Evolutionary conservation across 2,888 invertebrate genomes (phyloP).

Genomic region (Fragum sueziense): DNA sequence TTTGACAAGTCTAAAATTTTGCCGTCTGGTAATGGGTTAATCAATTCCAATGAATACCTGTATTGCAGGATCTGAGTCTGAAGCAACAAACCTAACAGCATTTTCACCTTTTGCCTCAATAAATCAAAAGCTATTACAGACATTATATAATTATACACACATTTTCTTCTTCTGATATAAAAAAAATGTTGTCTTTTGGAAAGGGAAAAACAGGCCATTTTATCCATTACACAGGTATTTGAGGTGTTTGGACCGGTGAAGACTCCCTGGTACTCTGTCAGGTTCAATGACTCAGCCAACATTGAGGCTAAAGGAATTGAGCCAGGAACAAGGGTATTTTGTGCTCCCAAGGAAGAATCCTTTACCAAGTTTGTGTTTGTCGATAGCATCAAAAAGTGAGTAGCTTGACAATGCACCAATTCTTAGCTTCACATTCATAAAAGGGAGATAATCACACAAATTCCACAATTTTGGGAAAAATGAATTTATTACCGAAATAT

Average conservation of each 20-base stretch:
- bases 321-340: slow-evolving; percentile 90
- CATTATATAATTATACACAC: not conserved
- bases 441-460: too few species aligned
- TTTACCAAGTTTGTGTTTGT: slow-evolving; percentile 83
- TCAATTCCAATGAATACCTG: too few species aligned
- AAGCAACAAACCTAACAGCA: too few species aligned
- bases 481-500: too few species aligned
- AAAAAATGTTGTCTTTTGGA: not conserved
- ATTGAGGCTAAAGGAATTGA: slow-evolving; percentile 87
- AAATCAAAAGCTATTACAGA: too few species aligned
- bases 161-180: not conserved
- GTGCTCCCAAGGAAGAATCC: slow-evolving; percentile 90
- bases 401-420: too few species aligned
- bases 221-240: slow-evolving; percentile 86
- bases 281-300: slow-evolving; percentile 92
- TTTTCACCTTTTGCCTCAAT: too few species aligned
- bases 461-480: too few species aligned
- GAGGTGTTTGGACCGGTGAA: slow-evolving; percentile 95
- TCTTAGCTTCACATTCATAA: too few species aligned
- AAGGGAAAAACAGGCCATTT: not conserved
- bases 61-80: too few species aligned
- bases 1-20: too few species aligned
- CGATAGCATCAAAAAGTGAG: slow-evolving; percentile 85
- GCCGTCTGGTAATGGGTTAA: too few species aligned
- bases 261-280: slow-evolving; percentile 93